A percentile compares a stretch with the other conserved stretches of the same genome.
These are phyloP conservation scores for Eupithecia centaureata DNA, from an alignment of 2,888 invertebrate genomes.

Conservation along the genomic window DNA sequence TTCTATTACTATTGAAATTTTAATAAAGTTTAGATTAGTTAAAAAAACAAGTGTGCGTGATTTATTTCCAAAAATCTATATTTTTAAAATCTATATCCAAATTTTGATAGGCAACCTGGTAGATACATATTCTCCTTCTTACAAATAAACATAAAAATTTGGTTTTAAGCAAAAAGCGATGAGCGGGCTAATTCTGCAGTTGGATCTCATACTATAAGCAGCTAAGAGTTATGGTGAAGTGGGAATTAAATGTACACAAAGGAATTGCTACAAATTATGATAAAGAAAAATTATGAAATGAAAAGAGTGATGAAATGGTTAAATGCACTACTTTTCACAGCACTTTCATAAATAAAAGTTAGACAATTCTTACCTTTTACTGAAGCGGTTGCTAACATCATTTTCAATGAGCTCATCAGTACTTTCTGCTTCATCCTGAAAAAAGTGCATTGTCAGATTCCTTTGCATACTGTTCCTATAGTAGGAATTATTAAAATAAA, in stretches of 20 bases:
- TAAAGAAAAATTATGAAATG: not conserved
- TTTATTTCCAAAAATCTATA: no score
- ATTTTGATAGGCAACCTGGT: no score
- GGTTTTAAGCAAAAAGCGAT: no score
- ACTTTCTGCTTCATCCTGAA: constrained; percentile 77
- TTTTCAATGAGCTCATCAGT: constrained; percentile 71
- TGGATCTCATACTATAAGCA: not conserved
- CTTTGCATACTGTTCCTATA: not conserved
- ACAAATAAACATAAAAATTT: no score
- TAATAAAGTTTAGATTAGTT: no score
- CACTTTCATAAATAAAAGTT: not conserved
- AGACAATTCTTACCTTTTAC: constrained; percentile 66
- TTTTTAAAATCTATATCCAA: no score
- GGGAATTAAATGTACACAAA: not conserved
- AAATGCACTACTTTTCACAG: not conserved
- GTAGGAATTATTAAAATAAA: not conserved
- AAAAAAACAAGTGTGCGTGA: no score
- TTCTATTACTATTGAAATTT: no score
- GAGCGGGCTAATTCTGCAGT: no score
- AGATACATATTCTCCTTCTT: no score
- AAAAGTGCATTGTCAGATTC: constrained; percentile 38
- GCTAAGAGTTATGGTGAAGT: not conserved
- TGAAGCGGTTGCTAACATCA: constrained; percentile 71
- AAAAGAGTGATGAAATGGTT: not conserved
- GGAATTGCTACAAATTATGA: not conserved